Evolutionary conservation across 2,113 vertebrate genomes (phyloP).

Genomic region (Lamprologus sp.): DNA sequence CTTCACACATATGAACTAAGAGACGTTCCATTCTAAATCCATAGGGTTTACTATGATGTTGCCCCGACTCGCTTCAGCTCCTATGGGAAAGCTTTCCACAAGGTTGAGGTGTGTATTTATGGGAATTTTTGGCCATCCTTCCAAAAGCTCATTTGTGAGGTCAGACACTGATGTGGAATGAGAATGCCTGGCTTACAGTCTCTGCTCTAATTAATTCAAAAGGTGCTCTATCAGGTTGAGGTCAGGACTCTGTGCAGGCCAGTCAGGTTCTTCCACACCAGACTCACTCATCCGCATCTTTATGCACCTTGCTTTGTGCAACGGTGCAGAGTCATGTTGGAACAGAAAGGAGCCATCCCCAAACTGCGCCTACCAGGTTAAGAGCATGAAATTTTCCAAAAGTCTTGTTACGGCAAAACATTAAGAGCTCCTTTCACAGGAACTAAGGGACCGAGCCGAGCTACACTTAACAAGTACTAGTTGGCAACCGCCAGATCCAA

Average conservation of each 20-base stretch:
- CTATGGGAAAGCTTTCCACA: neutral
- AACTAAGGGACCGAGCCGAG: neutral
- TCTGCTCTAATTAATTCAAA: neutral
- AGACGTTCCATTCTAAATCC: accelerated
- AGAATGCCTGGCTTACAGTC: neutral
- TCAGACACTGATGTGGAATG: neutral
- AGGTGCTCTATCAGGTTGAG: neutral
- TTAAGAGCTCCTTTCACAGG: neutral
- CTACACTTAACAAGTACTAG: neutral
- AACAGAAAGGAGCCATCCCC: neutral
- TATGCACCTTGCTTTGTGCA: neutral
- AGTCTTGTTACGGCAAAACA: neutral
- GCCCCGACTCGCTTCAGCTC: neutral
- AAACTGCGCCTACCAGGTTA: neutral
- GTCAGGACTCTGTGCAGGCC: neutral
- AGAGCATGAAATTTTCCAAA: neutral
- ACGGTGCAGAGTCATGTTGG: neutral
- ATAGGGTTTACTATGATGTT: neutral
- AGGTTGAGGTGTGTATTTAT: neutral
- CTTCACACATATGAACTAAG: neutral
- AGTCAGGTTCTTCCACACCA: neutral
- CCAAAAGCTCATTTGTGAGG: neutral
- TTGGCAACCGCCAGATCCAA: neutral
- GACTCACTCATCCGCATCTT: neutral
- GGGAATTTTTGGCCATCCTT: neutral